Conservation (phyloP, 2,797 vertebrate genomes). For the Phylloscopus collybita region DNA sequence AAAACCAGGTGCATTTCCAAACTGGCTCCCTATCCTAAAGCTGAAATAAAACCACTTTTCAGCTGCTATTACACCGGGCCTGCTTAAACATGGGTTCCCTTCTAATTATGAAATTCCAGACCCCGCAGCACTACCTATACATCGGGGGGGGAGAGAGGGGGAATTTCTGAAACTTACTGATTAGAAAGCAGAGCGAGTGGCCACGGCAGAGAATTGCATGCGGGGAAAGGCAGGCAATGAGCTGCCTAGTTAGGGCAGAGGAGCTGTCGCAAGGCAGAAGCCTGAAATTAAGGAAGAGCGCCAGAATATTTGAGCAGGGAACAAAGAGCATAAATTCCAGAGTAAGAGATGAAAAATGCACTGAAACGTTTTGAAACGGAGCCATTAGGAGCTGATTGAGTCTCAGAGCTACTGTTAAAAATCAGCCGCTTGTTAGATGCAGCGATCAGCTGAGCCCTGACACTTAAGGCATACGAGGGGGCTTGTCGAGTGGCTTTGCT, state of each 20-base stretch:
- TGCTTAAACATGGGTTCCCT: background rate
- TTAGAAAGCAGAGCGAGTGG: constrained; percentile 32
- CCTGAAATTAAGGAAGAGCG: constrained; percentile 67
- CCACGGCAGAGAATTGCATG: background rate
- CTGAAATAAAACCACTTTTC: background rate
- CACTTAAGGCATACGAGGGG: constrained; percentile 75
- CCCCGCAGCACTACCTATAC: background rate
- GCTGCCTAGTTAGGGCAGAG: constrained; percentile 55
- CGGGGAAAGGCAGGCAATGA: constrained; percentile 40
- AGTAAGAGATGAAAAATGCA: constrained; percentile 50
- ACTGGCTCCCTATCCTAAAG: background rate
- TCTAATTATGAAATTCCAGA: background rate
- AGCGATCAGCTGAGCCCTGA: constrained; percentile 79
- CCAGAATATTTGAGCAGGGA: constrained; percentile 59
- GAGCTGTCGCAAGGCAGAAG: constrained; percentile 48
- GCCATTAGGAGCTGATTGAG: constrained; percentile 72
- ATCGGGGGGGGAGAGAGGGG: background rate
- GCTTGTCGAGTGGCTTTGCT: constrained; percentile 73
- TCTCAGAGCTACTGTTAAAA: constrained; percentile 73
- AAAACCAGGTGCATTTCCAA: background rate
- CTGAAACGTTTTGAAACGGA: constrained; percentile 64
- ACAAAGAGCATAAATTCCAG: constrained; percentile 68
- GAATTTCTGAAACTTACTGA: constrained; percentile 32
- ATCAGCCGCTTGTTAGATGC: constrained; percentile 79
- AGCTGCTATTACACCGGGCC: background rate